A percentile compares a stretch with the other conserved stretches of the same genome.
phyloP scores from a whole-genome alignment of 2,797 vertebrate species.

The Leptoclinus maculatus region DNA sequence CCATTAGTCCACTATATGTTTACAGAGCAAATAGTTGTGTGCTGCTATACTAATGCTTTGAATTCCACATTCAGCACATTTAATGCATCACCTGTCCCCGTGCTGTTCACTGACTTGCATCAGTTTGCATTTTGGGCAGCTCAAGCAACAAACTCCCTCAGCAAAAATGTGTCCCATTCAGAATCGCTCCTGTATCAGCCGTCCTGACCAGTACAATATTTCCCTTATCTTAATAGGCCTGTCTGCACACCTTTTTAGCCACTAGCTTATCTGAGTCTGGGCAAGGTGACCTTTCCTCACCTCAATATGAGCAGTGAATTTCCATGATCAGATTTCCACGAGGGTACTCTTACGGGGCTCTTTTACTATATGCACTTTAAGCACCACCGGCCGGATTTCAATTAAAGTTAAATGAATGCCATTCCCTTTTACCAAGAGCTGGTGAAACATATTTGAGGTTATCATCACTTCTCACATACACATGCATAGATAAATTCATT shows the following conservation, averaged over 20 bases:
- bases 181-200: slow-evolving; percentile 21
- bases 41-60: neutral
- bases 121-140: neutral
- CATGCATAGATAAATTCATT: slow-evolving; percentile 25
- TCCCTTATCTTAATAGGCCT: slow-evolving; percentile 49
- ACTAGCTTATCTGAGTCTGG: slow-evolving; percentile 44
- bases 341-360: slow-evolving; percentile 27
- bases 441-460: slow-evolving; percentile 13
- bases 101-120: neutral
- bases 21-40: neutral
- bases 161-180: slow-evolving; percentile 6
- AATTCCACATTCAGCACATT: neutral
- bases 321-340: slow-evolving; percentile 52
- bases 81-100: neutral
- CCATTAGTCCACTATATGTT: neutral
- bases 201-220: slow-evolving; percentile 34
- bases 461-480: slow-evolving; percentile 38
- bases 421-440: neutral
- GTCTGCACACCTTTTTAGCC: slow-evolving; percentile 52
- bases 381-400: slow-evolving; percentile 33
- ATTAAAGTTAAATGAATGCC: slow-evolving; percentile 35
- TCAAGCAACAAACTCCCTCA: slow-evolving; percentile 12
- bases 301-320: slow-evolving; percentile 54
- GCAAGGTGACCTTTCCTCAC: slow-evolving; percentile 54
- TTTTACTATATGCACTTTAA: slow-evolving; percentile 22